A percentile compares a stretch with the other conserved stretches of the same genome.
phyloP scores from a whole-genome alignment of 2,113 vertebrate genomes.

The Corynorhinus townsendii region DNA sequence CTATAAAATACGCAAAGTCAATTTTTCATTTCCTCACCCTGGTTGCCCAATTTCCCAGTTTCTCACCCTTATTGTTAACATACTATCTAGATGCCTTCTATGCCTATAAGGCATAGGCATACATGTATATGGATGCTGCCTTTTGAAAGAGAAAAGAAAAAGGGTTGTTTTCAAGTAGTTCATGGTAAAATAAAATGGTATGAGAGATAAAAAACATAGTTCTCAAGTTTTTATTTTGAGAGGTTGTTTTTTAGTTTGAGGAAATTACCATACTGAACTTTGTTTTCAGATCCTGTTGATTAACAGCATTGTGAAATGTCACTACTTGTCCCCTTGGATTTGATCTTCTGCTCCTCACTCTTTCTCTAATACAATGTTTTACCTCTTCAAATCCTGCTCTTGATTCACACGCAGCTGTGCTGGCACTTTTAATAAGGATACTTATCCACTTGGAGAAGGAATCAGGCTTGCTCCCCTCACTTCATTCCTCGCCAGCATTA shows the following conservation, averaged over 20 bases:
- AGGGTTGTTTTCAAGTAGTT: background rate
- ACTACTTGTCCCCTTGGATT: background rate
- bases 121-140: background rate
- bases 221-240: background rate
- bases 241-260: background rate
- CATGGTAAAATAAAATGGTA: background rate
- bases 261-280: background rate
- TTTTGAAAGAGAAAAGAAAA: conserved; percentile 23
- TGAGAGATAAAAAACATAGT: background rate
- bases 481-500: background rate
- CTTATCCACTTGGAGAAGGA: background rate
- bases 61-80: background rate
- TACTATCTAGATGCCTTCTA: background rate
- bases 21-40: background rate
- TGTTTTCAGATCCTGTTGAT: background rate
- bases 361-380: background rate
- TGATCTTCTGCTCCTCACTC: background rate
- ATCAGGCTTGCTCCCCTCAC: background rate
- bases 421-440: background rate
- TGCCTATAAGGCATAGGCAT: background rate
- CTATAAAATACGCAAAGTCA: background rate
- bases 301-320: background rate
- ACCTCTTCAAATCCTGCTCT: background rate
- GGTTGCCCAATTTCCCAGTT: background rate
- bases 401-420: background rate